Evolutionary conservation across 2,113 vertebrate species (phyloP).

Genomic region (Halichoerus grypus): DNA sequence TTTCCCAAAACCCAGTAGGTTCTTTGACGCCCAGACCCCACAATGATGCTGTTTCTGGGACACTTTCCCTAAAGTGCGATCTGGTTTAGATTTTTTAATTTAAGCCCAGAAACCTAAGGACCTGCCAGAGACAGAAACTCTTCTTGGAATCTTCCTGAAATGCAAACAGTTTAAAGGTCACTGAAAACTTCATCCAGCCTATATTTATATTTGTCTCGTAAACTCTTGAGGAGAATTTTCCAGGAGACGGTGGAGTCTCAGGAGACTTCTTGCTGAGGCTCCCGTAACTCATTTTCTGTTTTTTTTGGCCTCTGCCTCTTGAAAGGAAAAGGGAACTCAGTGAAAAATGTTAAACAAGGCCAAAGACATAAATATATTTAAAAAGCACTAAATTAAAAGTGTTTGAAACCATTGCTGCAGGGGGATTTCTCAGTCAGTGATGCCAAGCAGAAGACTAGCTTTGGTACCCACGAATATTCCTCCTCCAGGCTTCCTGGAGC

Average conservation of each 20-base stretch:
- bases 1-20: neutral
- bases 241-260: conserved; percentile 68
- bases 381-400: conserved; percentile 64
- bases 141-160: conserved; percentile 71
- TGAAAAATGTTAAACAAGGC: conserved; percentile 75
- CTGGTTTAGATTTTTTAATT: conserved; percentile 4
- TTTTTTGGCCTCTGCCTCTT: conserved; percentile 69
- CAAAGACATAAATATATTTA: conserved; percentile 73
- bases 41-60: neutral
- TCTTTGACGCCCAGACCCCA: neutral
- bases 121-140: conserved; percentile 57
- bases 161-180: conserved; percentile 80
- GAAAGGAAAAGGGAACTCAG: conserved; percentile 78
- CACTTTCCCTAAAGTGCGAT: neutral
- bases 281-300: conserved; percentile 71
- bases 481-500: too few species aligned
- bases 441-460: neutral
- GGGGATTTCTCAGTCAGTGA: neutral
- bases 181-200: conserved; percentile 2
- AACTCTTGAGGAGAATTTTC: conserved; percentile 73
- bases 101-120: conserved; percentile 50
- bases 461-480: neutral
- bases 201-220: conserved; percentile 74
- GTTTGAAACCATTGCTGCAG: conserved; percentile 4
- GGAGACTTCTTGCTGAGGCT: conserved; percentile 53